Evolutionary conservation across 2,888 invertebrate species (phyloP), one percentile per base, ranked within the genome.

Genomic region (Lithophane socia): DNA sequence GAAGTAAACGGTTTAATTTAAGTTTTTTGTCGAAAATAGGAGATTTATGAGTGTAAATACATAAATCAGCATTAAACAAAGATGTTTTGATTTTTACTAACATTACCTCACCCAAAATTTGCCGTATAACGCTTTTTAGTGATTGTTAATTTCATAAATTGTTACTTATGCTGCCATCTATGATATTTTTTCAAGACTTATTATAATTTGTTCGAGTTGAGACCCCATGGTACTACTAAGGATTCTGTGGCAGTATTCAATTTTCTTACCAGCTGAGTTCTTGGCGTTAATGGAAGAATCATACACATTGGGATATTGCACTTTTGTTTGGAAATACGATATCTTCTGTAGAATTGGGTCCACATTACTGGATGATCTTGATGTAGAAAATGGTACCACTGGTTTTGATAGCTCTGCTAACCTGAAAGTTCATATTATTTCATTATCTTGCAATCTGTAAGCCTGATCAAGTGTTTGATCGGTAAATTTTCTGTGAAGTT

Each of bases 221-320:
- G n/a, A n/a, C n/a, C n/a, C 16, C 16, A 0, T 5, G 16, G 49
- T 49, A 52, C 52, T 18, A 8, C 18, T 52, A 52, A 8, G 7
- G 18, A 52, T 52, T 52, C 52, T 52, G 52, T 52, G 5, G 3
- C 8, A 2, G 2, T 68, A 42, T 24, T 16, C 0, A 76, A 60
- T 18, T n/a, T 29, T 29, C 76, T 82, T 72, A 97, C 97, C 97
- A 79, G 98, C 97, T 4, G 97, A 95, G 88, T 96, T 97, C 91
- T 98, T 98, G 0, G 98, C 98, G 77, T 97, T 97, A 66, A 97
- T 96, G 84, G 98, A 97, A 2, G 98, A 97, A 93, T 99, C 99
- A 92, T 98, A 99, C 0, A 99, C 99, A 94, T 98, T 98, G 0
- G 99, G 99, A 94, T 98, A 99, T 37, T 97, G 97, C 83, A 97